Base-by-base conservation (phyloP, 2,888 invertebrate genomes). In the Mesochorus sp. region DNA sequence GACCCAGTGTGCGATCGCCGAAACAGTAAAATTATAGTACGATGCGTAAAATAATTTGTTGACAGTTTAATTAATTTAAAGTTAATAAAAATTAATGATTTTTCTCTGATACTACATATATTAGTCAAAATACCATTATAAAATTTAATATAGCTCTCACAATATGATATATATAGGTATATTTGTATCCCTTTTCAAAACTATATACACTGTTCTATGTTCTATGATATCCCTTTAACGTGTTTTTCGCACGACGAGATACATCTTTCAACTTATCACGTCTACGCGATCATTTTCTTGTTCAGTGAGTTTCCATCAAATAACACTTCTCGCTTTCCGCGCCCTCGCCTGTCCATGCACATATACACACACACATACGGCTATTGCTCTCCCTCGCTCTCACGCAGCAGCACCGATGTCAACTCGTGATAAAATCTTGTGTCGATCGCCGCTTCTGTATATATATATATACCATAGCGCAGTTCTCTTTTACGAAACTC, bases 261-360 rank as follows among this genome's bases (percentile, higher is more conserved):
- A 53, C 21, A 17, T 71, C 42, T 51, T 14, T 26, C 59, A 55
- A 75, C 51, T 26, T 44, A 14, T 55, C 68, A 34, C 61, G 70
- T 78, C 64, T 37, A 21, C 31, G 51, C 67, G 72, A 83, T 84
- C 79, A 85, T 86, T 86, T 88, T 88, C 85, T 85, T 61, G 82
- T 72, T 80, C 86, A 83, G 59, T 83, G 85, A 80, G 17, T 85
- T 83, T 83, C 83, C 82, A 88, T 88, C 86, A 82, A 88, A 88
- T 85, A 85, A 85, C 84, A 86, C 87, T 83, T 84, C 80, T 76
- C 47, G 49, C 62, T 59, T 75, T 53, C 55, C 64, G 31, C 70
- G 34, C 55, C 39, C 44, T 24, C 66, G 73, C 66, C 37, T 10
- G 10, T 49, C 24, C 53, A 55, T 70, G n/a, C 47, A 17, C 42